Evolutionary conservation across 2,113 vertebrate genomes (phyloP).

Genomic region (Lagopus muta): DNA sequence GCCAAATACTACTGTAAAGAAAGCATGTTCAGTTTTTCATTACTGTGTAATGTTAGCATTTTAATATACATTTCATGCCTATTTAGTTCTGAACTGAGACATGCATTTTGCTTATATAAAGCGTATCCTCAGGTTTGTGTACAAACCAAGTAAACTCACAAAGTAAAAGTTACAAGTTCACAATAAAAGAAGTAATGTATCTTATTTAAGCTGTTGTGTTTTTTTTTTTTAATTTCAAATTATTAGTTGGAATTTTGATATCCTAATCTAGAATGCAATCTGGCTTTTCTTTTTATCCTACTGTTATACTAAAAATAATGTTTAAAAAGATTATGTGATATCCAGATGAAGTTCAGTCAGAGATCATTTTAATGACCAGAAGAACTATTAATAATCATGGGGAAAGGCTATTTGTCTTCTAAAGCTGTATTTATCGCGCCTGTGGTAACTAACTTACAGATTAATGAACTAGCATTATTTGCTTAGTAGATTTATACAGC

Average conservation of each 20-base stretch:
- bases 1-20: neutral
- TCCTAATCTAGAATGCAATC: neutral
- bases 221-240: neutral
- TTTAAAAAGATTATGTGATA: neutral
- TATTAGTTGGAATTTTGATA: neutral
- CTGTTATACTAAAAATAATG: neutral
- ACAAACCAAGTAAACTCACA: neutral
- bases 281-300: neutral
- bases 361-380: neutral
- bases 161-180: neutral
- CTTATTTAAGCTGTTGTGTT: neutral
- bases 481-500: neutral
- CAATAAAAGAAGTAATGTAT: neutral
- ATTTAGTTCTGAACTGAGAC: neutral
- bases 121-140: neutral
- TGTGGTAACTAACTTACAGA: neutral
- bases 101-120: neutral
- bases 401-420: neutral
- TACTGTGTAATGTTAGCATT: neutral
- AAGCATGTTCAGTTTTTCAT: neutral
- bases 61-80: neutral
- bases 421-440: neutral
- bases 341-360: neutral
- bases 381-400: neutral
- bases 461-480: neutral